A percentile compares a stretch with the other conserved stretches of the same genome.
phyloP scores from a whole-genome alignment of 2,113 vertebrate species.

The Corythaeola cristata region DNA sequence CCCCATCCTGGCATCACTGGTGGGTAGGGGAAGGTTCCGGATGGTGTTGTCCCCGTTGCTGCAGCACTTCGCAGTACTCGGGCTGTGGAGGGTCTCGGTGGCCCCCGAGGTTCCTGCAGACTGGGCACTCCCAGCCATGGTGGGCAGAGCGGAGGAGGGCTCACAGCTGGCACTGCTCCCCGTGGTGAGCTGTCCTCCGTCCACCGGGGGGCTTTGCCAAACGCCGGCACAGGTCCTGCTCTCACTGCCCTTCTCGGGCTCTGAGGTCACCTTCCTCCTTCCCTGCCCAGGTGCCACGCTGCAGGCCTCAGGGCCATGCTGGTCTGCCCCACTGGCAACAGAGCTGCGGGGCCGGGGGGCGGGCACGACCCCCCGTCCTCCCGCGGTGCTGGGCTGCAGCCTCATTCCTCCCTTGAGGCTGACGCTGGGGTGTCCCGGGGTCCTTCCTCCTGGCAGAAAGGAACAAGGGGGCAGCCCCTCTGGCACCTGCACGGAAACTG shows the following conservation, averaged over 20 bases:
- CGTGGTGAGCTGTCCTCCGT: accelerated
- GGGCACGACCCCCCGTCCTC: neutral
- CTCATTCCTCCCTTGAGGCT: neutral
- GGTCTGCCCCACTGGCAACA: neutral
- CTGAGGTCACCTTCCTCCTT: neutral
- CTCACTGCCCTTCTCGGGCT: neutral
- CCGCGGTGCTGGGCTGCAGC: neutral
- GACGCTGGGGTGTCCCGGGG: neutral
- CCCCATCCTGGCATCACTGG: neutral
- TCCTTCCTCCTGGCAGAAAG: conserved; percentile 22
- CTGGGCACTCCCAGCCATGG: neutral
- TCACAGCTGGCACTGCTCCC: neutral
- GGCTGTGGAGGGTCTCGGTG: neutral
- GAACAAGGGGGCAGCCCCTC: neutral
- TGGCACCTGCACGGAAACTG: neutral
- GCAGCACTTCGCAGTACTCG: neutral
- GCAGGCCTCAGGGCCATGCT: neutral
- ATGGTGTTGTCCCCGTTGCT: neutral
- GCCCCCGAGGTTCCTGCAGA: neutral
- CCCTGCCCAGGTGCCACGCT: accelerated
- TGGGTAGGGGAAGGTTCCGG: neutral
- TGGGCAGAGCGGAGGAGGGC: neutral
- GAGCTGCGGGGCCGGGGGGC: accelerated
- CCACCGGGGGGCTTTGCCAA: neutral
- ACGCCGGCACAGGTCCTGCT: accelerated